Conservation (phyloP, 2,888 invertebrate genomes). For the Cephus sareptanus region DNA sequence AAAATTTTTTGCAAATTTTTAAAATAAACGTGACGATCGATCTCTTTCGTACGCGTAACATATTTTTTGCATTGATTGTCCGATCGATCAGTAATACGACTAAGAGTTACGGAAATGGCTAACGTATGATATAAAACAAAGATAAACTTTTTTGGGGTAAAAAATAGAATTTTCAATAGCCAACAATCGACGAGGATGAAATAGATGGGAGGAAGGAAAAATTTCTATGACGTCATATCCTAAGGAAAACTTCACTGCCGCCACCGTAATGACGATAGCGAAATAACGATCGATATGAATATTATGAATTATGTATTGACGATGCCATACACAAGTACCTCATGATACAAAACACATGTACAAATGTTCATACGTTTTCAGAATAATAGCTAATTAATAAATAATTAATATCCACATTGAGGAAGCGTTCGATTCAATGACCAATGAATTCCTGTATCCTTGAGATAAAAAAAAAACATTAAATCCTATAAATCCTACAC, state of each 20-base stretch:
- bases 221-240: not conserved
- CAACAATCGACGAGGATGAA: not conserved
- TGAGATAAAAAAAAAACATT: too few relatives aligned
- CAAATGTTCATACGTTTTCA: slow-evolving; percentile 66
- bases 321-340: slow-evolving; percentile 65
- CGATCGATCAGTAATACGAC: not conserved
- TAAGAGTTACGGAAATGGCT: not conserved
- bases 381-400: slow-evolving; percentile 64
- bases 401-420: slow-evolving; percentile 54
- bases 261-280: slow-evolving; percentile 8
- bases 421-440: not conserved
- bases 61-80: not conserved
- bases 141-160: not conserved
- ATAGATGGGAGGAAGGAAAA: not conserved
- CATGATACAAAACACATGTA: slow-evolving; percentile 65
- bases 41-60: not conserved
- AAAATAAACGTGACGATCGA: not conserved
- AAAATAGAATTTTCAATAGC: not conserved
- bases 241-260: slow-evolving; percentile 11
- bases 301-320: slow-evolving; percentile 56
- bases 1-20: too few relatives aligned
- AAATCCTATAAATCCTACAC: not conserved
- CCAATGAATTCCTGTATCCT: not conserved
- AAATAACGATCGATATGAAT: not conserved
- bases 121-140: not conserved